Conservation (phyloP, 1,140 invertebrate genomes). For the Heterodera schachtii region DNA sequence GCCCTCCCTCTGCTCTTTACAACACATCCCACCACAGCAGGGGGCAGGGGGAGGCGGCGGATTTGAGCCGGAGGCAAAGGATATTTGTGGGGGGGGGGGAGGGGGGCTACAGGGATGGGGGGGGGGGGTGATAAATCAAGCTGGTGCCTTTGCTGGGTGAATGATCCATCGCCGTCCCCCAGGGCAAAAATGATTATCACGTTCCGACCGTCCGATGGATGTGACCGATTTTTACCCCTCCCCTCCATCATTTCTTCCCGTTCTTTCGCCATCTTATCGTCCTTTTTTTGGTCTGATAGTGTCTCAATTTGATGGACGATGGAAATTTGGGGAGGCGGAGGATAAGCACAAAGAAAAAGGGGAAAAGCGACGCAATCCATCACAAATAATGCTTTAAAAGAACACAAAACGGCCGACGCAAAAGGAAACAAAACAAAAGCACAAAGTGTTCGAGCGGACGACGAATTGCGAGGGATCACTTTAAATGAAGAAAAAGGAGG, state of each 20-base stretch:
- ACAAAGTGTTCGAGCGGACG: too few relatives aligned
- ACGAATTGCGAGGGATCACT: too few relatives aligned
- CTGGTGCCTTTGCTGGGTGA: background rate
- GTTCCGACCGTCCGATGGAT: background rate
- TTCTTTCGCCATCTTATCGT: too few relatives aligned
- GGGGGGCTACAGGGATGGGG: background rate
- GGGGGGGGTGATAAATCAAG: background rate
- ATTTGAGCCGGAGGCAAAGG: too few relatives aligned
- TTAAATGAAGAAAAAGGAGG: too few relatives aligned
- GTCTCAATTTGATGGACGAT: background rate
- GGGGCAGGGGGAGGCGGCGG: too few relatives aligned
- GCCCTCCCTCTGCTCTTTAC: background rate
- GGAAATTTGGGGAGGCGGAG: background rate
- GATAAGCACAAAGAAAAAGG: too few relatives aligned
- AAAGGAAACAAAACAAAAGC: too few relatives aligned
- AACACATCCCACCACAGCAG: too few relatives aligned
- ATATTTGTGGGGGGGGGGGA: background rate
- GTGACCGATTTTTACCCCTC: background rate
- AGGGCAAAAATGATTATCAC: background rate
- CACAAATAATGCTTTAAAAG: background rate
- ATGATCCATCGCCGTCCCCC: background rate
- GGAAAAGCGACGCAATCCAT: background rate
- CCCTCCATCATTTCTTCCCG: background rate
- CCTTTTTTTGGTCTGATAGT: background rate
- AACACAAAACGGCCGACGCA: background rate